Conservation (phyloP, 2,113 vertebrate genomes). For the Triplophysa dalaica region DNA sequence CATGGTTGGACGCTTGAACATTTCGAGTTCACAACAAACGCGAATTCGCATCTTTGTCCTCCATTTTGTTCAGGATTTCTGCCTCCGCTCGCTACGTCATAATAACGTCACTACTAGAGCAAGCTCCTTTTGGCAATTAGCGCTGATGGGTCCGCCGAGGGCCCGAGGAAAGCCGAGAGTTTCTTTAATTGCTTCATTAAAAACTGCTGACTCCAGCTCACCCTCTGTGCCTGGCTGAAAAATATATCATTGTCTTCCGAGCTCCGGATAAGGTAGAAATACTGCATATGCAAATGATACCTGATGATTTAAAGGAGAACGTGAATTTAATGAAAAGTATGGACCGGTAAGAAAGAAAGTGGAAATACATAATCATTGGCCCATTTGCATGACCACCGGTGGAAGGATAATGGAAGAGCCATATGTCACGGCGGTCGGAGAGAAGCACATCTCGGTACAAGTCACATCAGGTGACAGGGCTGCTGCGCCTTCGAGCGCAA, state of each 20-base stretch:
- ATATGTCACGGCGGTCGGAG: neutral
- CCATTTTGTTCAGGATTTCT: too few relatives aligned
- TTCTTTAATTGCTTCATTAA: conserved; percentile 45
- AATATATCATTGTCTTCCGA: neutral
- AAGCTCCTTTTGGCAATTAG: conserved; percentile 29
- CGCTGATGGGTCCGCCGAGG: conserved; percentile 21
- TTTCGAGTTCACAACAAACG: too few relatives aligned
- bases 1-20: too few relatives aligned
- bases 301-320: neutral
- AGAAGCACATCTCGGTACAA: neutral
- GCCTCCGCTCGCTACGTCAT: too few relatives aligned
- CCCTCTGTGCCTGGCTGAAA: conserved; percentile 6
- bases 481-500: neutral
- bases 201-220: conserved; percentile 8
- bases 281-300: neutral
- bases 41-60: too few relatives aligned
- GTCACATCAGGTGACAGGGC: neutral
- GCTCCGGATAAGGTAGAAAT: conserved; percentile 1
- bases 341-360: neutral
- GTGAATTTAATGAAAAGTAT: conserved; percentile 12
- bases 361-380: neutral
- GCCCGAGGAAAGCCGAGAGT: neutral
- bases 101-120: too few relatives aligned
- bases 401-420: neutral
- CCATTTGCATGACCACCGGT: neutral